Base-by-base conservation (phyloP, 2,888 invertebrate species). In the Drosophila trichaetosa region DNA sequence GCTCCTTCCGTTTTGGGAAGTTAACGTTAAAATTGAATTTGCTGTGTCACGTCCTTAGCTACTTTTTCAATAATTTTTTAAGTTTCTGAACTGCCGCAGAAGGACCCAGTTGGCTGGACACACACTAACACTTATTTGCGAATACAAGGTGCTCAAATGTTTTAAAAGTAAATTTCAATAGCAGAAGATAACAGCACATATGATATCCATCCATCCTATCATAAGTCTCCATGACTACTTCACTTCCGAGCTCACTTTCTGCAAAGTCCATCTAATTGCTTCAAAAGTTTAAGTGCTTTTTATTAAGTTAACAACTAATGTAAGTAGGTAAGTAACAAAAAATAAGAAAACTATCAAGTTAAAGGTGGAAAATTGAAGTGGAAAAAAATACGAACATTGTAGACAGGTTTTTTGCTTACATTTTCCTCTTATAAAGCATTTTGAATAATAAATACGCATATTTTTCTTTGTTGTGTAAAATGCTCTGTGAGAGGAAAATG, bases 41-140 rank as follows among this genome's bases (percentile, higher is more conserved):
- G 76, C 89, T 75, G 66, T 61, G 82, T 76, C 84, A 89, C 82
- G 87, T 89, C 54, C 65, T 63, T 56, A 42, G 76, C 76, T 60
- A 89, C 79, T 88, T 83, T 86, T 75, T 83, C 83, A 83, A 83
- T 83, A 80, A 56, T 65, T 88, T 85, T 83, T 71, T 59, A 51
- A 65, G 56, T 71, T 69, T 64, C 48, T 61, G 46, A 86, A 70
- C 63, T 71, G 83, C 70, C 78, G 68, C 63, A 58, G 52, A 51
- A 78, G 64, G 48, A 34, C 29, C 31, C 27, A 18, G 48, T 48
- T 68, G 11, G 40, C 34, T 48, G 52, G 33, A 7, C 54, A 71
- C 51, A 33, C 33, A 52, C 13, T 18, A 31, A 65, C 11, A 24
- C 31, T 57, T 11, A 56, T 40, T 33, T 40, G 27, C 7, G 7